These are phyloP conservation scores for Lampris incognitus DNA, from an alignment of 2,113 vertebrate genomes.

Conservation along the genomic window DNA sequence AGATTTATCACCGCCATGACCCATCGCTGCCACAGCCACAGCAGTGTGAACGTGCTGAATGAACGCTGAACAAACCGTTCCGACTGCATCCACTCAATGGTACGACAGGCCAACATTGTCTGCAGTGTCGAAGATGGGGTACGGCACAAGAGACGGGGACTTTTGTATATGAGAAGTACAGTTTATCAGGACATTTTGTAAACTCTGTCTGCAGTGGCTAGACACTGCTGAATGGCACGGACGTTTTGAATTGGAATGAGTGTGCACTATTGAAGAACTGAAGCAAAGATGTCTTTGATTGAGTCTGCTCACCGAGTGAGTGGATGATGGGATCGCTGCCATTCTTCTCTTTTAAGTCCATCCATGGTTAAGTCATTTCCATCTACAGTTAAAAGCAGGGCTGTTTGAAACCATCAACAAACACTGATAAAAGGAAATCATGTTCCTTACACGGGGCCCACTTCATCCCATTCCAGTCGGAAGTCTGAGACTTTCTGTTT, in stretches of 20 bases:
- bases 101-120: conserved; percentile 16
- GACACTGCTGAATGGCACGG: conserved; percentile 19
- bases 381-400: conserved; percentile 40
- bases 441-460: conserved; percentile 28
- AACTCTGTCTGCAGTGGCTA: conserved; percentile 18
- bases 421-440: conserved; percentile 38
- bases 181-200: conserved; percentile 34
- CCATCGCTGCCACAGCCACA: conserved; percentile 72
- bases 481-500: conserved; percentile 18
- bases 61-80: conserved; percentile 53
- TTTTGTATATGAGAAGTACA: conserved; percentile 49
- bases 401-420: conserved; percentile 51
- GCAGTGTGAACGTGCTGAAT: conserved; percentile 45
- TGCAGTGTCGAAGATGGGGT: not conserved
- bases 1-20: conserved; percentile 76
- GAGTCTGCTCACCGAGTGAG: conserved; percentile 23
- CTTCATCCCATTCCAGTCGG: conserved; percentile 12
- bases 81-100: conserved; percentile 3
- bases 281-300: conserved; percentile 51
- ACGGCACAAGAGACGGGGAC: conserved; percentile 20
- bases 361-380: conserved; percentile 47
- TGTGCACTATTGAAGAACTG: conserved; percentile 17
- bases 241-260: conserved; percentile 17
- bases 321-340: conserved; percentile 52
- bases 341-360: conserved; percentile 55